Conservation (phyloP, 2,888 invertebrate species). For the Syritta pipiens region DNA sequence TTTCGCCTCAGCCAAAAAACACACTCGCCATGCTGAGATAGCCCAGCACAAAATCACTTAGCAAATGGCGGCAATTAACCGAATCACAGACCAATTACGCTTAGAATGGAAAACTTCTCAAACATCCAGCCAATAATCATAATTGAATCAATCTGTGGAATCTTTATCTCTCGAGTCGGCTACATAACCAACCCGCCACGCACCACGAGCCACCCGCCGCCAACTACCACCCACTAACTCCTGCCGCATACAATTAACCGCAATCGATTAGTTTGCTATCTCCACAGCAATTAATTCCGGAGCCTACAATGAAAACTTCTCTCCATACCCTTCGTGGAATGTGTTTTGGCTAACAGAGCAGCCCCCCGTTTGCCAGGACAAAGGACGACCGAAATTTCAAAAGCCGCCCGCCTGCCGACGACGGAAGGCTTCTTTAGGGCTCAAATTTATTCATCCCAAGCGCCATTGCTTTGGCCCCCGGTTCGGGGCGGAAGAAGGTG, state of each 20-base stretch:
- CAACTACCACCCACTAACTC: too few relatives aligned
- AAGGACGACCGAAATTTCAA: background rate
- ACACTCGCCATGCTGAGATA: too few relatives aligned
- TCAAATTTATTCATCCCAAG: slow-evolving; percentile 10
- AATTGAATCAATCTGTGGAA: slow-evolving; percentile 60
- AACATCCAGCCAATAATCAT: slow-evolving; percentile 60
- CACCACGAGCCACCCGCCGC: too few relatives aligned
- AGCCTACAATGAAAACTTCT: slow-evolving; percentile 51
- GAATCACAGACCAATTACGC: slow-evolving; percentile 60
- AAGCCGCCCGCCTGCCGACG: too few relatives aligned
- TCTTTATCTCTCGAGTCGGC: slow-evolving; percentile 42
- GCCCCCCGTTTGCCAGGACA: background rate
- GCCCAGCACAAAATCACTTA: slow-evolving; percentile 51
- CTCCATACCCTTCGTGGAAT: slow-evolving; percentile 49
- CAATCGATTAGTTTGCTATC: slow-evolving; percentile 66
- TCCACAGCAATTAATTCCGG: slow-evolving; percentile 56
- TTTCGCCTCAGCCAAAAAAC: background rate
- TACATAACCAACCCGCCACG: too few relatives aligned
- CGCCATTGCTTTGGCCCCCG: background rate
- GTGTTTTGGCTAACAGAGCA: slow-evolving; percentile 14
- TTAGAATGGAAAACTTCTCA: slow-evolving; percentile 51
- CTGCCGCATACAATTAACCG: slow-evolving; percentile 65
- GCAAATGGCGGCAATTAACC: slow-evolving; percentile 47
- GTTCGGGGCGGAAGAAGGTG: background rate
- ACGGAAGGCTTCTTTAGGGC: too few relatives aligned